These are phyloP conservation scores for Tapirus terrestris DNA, from an alignment of 2,113 vertebrate species.

Conservation along the genomic window DNA sequence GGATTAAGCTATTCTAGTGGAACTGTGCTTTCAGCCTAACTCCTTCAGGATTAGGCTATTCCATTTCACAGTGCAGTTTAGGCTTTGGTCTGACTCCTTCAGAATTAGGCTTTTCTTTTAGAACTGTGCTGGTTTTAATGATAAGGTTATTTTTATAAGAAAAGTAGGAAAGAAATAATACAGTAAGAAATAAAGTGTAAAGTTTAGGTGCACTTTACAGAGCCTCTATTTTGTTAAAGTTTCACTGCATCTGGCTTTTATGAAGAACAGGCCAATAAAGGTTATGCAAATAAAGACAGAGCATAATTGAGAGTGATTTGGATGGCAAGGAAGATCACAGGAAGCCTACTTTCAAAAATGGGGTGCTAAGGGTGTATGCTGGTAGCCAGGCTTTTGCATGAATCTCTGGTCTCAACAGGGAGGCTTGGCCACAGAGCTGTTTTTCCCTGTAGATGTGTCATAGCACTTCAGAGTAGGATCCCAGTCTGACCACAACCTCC, in stretches of 20 bases:
- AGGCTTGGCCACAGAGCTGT: neutral
- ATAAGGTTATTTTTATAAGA: neutral
- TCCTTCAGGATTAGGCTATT: too few relatives aligned
- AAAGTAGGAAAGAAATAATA: neutral
- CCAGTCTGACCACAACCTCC: neutral
- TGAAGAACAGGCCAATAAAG: slow-evolving; percentile 43
- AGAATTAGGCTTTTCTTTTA: too few relatives aligned
- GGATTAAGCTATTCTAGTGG: too few relatives aligned
- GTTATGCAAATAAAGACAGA: slow-evolving; percentile 23
- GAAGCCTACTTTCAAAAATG: neutral
- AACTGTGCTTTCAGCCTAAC: too few relatives aligned
- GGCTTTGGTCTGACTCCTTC: too few relatives aligned
- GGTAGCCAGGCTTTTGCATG: neutral
- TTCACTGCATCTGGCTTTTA: slow-evolving; percentile 33
- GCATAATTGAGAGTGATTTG: slow-evolving; percentile 43
- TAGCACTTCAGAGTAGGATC: neutral
- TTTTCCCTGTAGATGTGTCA: neutral
- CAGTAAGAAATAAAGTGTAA: too few relatives aligned
- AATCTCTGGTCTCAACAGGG: neutral
- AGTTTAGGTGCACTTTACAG: too few relatives aligned
- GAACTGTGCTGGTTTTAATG: too few relatives aligned
- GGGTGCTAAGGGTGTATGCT: neutral
- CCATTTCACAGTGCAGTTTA: too few relatives aligned
- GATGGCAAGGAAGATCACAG: neutral
- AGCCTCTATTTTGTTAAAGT: neutral